Evolutionary conservation across 1,140 invertebrate genomes (phyloP), one percentile per base, ranked within the genome.

Genomic region (Lasioglossum albipes): DNA sequence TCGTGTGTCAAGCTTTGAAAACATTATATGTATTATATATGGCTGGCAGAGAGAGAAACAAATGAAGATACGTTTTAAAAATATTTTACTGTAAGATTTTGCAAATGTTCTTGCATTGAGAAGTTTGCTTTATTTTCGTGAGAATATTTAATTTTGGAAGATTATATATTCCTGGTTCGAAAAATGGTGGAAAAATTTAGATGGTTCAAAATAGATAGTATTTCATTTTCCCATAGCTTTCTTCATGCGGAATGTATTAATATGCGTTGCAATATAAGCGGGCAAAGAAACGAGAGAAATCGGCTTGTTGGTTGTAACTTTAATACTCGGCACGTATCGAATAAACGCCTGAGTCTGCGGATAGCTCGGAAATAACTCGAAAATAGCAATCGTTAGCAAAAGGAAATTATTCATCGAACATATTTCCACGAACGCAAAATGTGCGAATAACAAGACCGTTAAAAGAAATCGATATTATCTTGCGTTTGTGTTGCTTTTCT

Each of bases 381-480:
- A 73, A 85, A 83, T 75, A 61, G 79, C 66, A 85, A 84, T 81
- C 69, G 82, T 74, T 79, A 61, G 72, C 42, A 59, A 68, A 81
- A 85, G 84, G 61, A 82, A 84, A 85, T 85, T 85, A 81, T 85
- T 85, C 82, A 81, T 85, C 83, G 78, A 84, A 66, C 70, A 69
- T 81, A 64, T 80, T 84, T 68, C 41, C n/a, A n/a, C 16, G 71
- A 41, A 36, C 61, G 31, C n/a, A 27, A 52, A 65, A 41, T 61
- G 52, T 31, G 59, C 54, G 67, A 78, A 79, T 62, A 64, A 62
- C 52, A 42, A 36, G 5, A 36, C 36, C 36, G 20, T 41, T n/a
- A 16, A 71, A 64, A 62, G 41, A 6, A 78, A 78, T 71, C 42
- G 57, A 71, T 78, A 68, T 16, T 36, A 27, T 10, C 45, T 49